These are phyloP conservation scores for Zonotrichia leucophrys DNA, from an alignment of 2,113 vertebrate species.

Conservation along the genomic window DNA sequence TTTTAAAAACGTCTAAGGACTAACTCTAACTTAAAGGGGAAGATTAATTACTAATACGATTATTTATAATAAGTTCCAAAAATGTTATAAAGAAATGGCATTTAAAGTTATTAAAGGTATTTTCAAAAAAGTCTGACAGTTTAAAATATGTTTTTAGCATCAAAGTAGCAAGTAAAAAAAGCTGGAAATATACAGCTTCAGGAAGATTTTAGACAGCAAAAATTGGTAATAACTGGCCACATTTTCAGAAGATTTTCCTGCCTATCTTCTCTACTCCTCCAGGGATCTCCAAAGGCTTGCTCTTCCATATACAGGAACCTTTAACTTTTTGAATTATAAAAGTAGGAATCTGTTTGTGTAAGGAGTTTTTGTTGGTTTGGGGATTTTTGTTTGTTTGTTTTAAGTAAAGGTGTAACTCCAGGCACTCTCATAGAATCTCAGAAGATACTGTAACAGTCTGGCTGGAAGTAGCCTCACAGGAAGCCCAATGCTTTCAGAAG, in stretches of 20 bases:
- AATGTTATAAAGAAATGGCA: neutral
- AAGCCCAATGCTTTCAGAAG: neutral
- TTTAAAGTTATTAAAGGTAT: neutral
- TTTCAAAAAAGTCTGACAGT: neutral
- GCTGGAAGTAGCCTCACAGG: neutral
- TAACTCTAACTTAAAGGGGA: neutral
- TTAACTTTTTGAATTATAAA: neutral
- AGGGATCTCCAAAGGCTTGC: neutral
- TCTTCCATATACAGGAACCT: neutral
- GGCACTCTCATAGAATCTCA: neutral
- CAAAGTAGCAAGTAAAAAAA: neutral
- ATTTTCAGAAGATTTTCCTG: neutral
- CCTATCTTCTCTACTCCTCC: neutral
- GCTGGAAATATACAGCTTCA: neutral
- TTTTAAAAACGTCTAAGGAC: neutral
- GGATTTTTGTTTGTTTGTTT: neutral
- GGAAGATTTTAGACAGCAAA: neutral
- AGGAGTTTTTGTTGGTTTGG: neutral
- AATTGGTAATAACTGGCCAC: neutral
- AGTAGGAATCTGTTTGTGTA: neutral
- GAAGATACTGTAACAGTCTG: neutral
- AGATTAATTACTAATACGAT: conserved; percentile 22
- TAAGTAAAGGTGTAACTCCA: neutral
- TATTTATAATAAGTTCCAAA: neutral
- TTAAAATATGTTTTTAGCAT: neutral